These are phyloP conservation scores for Altica lythri DNA, from an alignment of 2,888 invertebrate genomes.

Conservation along the genomic window DNA sequence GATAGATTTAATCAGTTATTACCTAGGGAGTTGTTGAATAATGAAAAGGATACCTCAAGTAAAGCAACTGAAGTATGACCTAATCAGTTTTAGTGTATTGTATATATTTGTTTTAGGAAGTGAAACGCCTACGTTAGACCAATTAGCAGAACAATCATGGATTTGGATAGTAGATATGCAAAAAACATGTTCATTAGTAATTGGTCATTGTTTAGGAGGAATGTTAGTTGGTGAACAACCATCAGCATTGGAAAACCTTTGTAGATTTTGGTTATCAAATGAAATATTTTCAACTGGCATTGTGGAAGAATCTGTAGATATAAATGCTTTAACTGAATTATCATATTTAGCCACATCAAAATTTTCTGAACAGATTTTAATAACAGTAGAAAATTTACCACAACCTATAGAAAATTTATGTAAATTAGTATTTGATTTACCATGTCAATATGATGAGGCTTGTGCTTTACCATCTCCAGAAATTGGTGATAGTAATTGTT, in stretches of 20 bases:
- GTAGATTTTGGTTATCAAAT: constrained; percentile 58
- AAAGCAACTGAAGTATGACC: constrained; percentile 20
- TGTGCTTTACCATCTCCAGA: constrained; percentile 44
- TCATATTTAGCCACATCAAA: constrained; percentile 35
- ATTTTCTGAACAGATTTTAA: constrained; percentile 33
- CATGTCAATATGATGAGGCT: constrained; percentile 52
- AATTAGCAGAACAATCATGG: constrained; percentile 59
- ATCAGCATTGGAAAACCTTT: constrained; percentile 55
- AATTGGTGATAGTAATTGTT: constrained; percentile 38
- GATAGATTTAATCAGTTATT: constrained; percentile 56
- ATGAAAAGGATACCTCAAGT: constrained; percentile 46
- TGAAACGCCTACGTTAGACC: constrained; percentile 59
- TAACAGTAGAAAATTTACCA: constrained; percentile 42
- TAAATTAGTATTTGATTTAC: constrained; percentile 49
- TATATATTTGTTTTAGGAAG: constrained; percentile 50
- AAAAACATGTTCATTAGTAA: constrained; percentile 63
- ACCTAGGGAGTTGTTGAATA: constrained; percentile 53
- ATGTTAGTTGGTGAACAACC: constrained; percentile 60
- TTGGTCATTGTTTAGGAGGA: constrained; percentile 64
- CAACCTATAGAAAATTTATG: constrained; percentile 44
- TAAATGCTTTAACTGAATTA: constrained; percentile 37
- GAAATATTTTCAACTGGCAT: constrained; percentile 54
- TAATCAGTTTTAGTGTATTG: background rate
- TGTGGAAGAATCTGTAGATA: constrained; percentile 37
- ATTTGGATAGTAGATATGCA: constrained; percentile 66